Conservation (phyloP, 2,888 invertebrate genomes). For the Oegoconia quadripuncta region DNA sequence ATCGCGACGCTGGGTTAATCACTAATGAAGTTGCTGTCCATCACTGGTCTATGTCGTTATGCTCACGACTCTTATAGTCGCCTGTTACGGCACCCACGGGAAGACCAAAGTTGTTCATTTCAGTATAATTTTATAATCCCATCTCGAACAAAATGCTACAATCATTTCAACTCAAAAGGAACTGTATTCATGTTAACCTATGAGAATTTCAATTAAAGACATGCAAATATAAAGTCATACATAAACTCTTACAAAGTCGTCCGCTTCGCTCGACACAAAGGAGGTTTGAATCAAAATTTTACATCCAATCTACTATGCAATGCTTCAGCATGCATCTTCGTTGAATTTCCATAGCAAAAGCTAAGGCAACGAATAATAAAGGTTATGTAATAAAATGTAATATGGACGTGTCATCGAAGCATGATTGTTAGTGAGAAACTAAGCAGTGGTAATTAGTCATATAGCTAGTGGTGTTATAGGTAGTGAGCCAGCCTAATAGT, state of each 20-base stretch:
- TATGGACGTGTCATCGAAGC: too few relatives aligned
- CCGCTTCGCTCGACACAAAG: constrained; percentile 26
- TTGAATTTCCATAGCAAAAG: constrained; percentile 54
- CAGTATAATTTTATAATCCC: neutral
- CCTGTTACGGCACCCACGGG: too few relatives aligned
- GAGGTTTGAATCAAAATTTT: constrained; percentile 45
- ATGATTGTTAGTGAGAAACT: too few relatives aligned
- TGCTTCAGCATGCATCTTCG: constrained; percentile 37
- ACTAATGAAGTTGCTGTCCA: too few relatives aligned
- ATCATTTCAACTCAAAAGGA: constrained; percentile 2
- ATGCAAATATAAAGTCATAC: constrained; percentile 15
- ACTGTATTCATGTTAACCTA: constrained; percentile 12
- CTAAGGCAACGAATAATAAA: constrained; percentile 16
- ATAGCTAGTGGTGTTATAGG: too few relatives aligned
- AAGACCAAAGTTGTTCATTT: too few relatives aligned
- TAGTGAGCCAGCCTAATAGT: too few relatives aligned
- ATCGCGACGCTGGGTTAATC: too few relatives aligned
- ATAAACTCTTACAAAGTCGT: constrained; percentile 17
- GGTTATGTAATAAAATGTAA: too few relatives aligned
- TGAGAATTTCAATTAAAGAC: constrained; percentile 21
- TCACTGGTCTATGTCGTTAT: too few relatives aligned
- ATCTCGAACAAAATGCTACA: neutral
- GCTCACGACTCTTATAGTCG: too few relatives aligned
- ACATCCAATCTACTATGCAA: constrained; percentile 47
- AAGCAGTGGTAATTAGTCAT: too few relatives aligned